Base-by-base conservation (phyloP, 2,797 vertebrate species). In the Natrix natrix region DNA sequence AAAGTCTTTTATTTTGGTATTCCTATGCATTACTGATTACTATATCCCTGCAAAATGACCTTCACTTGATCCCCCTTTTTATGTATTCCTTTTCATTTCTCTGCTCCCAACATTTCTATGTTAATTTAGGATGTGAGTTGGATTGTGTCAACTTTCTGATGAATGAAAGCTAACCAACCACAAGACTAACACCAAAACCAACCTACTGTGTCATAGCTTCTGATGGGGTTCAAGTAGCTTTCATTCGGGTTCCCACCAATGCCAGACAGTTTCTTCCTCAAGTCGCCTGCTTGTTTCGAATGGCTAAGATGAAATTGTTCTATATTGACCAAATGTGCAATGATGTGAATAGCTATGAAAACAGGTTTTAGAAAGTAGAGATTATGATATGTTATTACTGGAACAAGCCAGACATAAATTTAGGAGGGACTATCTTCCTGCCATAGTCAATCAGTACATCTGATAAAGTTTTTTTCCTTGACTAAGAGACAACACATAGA, bases 171-270 rank as follows among this genome's bases (percentile, higher is more conserved):
- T 17, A 87, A 66, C 93, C 26, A 91, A 8, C 26, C 3, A 11
- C 57, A 61, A 91, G 26, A 61, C 20, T 28, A 91, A 54, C 43
- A 48, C 10, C 78, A 61, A 89, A 93, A 91, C 60, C 90, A 93
- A 93, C 97, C 97, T 97, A 98, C 98, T 0, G 94, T 95, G 92
- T 97, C 95, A 86, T 96, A 96, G 92, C 96, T 97, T 94, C 98
- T 97, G 93, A 98, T 96, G 86, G 98, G 98, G 95, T 98, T 98
- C 96, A 98, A 96, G 96, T 98, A 98, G 95, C 96, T 98, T 96
- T 98, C 98, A 92, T 98, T 97, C 8, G 96, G 94, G n/a, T 92
- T 59, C 20, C 95, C 96, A 55, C 98, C 98, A 90, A 98, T 97
- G 93, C 95, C 95, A 94, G 98, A 98, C 87, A 98, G 97, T 89